Percentiles rank a stretch among this genome's conserved stretches.
Conservation (phyloP, 92 coral and sea anemone species). For the Ricordea florida region DNA sequence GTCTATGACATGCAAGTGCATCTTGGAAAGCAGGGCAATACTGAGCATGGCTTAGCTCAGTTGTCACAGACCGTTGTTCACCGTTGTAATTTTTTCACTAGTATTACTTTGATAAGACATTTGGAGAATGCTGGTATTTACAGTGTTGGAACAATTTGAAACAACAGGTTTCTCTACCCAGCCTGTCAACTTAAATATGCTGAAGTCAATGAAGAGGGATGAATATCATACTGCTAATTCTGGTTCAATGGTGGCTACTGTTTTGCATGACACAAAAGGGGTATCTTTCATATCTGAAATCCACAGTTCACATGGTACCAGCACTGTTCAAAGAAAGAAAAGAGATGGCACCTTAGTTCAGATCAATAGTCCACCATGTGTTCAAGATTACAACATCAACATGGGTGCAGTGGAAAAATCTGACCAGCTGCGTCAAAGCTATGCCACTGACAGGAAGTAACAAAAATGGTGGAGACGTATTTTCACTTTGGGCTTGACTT, state of each 20-base stretch:
- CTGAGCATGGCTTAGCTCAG: neutral
- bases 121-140: constrained; percentile 9
- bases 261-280: constrained; percentile 3
- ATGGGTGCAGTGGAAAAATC: too few species aligned
- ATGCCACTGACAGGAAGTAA: too few species aligned
- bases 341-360: neutral
- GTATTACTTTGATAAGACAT: neutral
- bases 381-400: too few species aligned
- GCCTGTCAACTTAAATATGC: neutral
- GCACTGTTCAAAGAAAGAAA: neutral
- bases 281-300: neutral
- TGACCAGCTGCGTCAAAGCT: too few species aligned
- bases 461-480: too few species aligned
- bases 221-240: neutral
- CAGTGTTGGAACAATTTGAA: neutral
- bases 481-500: too few species aligned
- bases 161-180: neutral
- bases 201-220: neutral
- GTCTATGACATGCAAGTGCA: neutral
- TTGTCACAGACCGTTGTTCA: neutral
- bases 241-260: neutral
- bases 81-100: neutral
- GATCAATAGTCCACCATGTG: neutral
- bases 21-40: too few species aligned
- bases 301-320: neutral